Percentiles rank a stretch among this genome's conserved stretches.
These are phyloP conservation scores for Herpetotheres cachinnans DNA, from an alignment of 2,113 vertebrate species.

Conservation along the genomic window DNA sequence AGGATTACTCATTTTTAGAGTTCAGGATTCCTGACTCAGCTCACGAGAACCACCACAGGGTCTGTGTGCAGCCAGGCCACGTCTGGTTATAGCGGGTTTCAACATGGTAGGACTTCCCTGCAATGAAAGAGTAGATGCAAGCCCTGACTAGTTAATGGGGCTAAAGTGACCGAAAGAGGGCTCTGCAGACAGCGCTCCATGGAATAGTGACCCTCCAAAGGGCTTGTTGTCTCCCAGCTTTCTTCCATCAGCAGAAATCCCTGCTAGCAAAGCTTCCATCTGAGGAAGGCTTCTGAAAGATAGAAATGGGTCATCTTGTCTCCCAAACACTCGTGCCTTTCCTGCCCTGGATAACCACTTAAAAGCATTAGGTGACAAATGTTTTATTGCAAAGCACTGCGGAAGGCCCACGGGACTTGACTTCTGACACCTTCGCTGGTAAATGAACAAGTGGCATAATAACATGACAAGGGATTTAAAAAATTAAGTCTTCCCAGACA, in stretches of 20 bases:
- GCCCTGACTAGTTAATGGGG: neutral
- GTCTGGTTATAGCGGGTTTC: neutral
- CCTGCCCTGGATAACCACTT: neutral
- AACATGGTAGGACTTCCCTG: rapidly evolving
- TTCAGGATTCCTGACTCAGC: neutral
- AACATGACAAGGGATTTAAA: slow-evolving; percentile 36
- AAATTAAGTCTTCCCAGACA: slow-evolving; percentile 10
- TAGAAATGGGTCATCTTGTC: neutral
- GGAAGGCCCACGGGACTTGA: neutral
- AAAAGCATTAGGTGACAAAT: slow-evolving; percentile 27
- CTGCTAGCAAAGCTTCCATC: neutral
- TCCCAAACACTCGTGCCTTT: neutral
- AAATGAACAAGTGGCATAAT: neutral
- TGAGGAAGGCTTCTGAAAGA: neutral
- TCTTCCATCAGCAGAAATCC: neutral
- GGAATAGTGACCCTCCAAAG: neutral
- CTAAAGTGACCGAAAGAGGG: neutral
- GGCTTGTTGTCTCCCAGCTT: neutral
- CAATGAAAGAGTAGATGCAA: neutral
- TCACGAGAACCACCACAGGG: neutral
- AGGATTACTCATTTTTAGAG: neutral
- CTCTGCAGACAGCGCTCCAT: neutral
- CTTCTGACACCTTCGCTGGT: slow-evolving; percentile 9
- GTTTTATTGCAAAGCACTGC: neutral
- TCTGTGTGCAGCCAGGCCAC: rapidly evolving